Evolutionary conservation across 2,797 vertebrate genomes (phyloP).

Genomic region (Enteromius mattozi): DNA sequence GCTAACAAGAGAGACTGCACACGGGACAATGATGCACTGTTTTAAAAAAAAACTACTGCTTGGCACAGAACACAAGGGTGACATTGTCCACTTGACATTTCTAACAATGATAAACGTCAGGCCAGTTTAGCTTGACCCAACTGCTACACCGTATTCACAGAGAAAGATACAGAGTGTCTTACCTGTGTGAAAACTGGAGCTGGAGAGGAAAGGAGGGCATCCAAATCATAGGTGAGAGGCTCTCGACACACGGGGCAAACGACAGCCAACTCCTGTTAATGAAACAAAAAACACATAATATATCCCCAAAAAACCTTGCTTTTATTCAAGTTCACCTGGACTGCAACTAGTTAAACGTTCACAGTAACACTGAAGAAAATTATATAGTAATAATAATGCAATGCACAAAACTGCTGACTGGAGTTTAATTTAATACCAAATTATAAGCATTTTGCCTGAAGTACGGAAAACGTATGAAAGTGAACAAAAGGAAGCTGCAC

Average conservation of each 20-base stretch:
- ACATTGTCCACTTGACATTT: slow-evolving; percentile 52
- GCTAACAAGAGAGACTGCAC: slow-evolving; percentile 28
- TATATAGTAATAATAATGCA: neutral
- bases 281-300: slow-evolving; percentile 31
- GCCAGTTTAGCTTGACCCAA: slow-evolving; percentile 14
- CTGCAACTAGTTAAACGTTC: neutral
- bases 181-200: slow-evolving; percentile 87
- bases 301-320: neutral
- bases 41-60: slow-evolving; percentile 23
- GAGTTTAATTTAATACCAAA: neutral
- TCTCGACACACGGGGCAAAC: slow-evolving; percentile 94
- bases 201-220: slow-evolving; percentile 82
- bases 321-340: neutral
- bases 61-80: slow-evolving; percentile 47
- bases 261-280: slow-evolving; percentile 80
- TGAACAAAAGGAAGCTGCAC: slow-evolving; percentile 53
- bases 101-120: slow-evolving; percentile 32
- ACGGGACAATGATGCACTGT: slow-evolving; percentile 48
- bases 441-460: neutral
- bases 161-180: slow-evolving; percentile 33
- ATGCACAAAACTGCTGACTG: neutral
- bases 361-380: neutral
- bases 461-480: neutral
- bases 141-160: neutral
- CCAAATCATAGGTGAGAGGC: slow-evolving; percentile 83